These are phyloP conservation scores for Dermatemys mawii DNA, from an alignment of 2,113 vertebrate species.

Conservation along the genomic window DNA sequence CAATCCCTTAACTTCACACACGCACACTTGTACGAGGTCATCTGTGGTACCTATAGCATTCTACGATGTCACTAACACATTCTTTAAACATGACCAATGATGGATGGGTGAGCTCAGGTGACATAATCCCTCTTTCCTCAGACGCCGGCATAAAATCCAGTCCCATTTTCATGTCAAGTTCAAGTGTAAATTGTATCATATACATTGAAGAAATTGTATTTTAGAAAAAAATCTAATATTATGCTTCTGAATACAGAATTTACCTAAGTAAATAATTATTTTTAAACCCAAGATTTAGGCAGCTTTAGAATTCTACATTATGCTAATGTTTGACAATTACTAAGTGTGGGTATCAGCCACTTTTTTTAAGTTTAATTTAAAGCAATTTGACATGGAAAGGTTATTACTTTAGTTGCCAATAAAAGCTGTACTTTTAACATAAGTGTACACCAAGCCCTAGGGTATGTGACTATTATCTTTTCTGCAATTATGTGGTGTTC, in stretches of 20 bases:
- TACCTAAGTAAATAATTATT: conserved; percentile 87
- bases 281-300: conserved; percentile 82
- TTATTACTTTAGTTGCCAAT: conserved; percentile 88
- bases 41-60: background rate
- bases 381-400: conserved; percentile 88
- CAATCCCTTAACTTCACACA: conserved; percentile 13
- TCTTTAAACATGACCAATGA: background rate
- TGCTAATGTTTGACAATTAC: conserved; percentile 87
- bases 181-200: conserved; percentile 57
- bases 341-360: conserved; percentile 83
- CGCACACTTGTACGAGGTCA: background rate
- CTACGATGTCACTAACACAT: background rate
- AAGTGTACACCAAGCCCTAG: conserved; percentile 88
- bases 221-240: conserved; percentile 65
- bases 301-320: conserved; percentile 81
- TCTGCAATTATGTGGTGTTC: conserved; percentile 87
- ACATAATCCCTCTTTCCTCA: conserved; percentile 28
- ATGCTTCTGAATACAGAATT: conserved; percentile 77
- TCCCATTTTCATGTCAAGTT: conserved; percentile 57
- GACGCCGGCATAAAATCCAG: conserved; percentile 35
- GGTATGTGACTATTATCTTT: conserved; percentile 90
- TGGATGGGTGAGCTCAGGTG: conserved; percentile 25
- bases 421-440: conserved; percentile 89
- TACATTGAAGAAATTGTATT: conserved; percentile 39
- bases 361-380: conserved; percentile 86